Evolutionary conservation across 2,113 vertebrate genomes (phyloP), one percentile per base, ranked within the genome.

Genomic region (Xiphophorus maculatus): DNA sequence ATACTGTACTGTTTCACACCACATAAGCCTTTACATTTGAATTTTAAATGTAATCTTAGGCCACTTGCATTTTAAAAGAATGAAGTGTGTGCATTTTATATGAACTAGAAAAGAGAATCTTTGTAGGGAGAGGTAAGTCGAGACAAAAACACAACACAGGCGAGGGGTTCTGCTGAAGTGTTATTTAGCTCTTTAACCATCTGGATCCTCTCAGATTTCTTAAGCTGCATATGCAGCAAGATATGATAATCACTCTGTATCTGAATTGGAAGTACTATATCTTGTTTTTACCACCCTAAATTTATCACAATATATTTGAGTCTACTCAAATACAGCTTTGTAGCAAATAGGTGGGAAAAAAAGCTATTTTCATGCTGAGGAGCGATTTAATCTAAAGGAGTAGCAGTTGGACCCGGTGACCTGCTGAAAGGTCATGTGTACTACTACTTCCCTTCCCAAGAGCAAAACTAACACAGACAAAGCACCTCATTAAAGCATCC

Each of bases 361-460:
- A 79, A 69, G 69, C 35, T 69, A 74, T 82, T 84, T 83, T 17
- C 29, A 9, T n/a, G 32, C 13, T 14, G 22, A 69, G 60, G 74
- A 80, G 77, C 88, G 63, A 73, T 85, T 80, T 83, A 79, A 88
- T 89, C 54, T 63, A 65, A 81, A 77, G 35, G 73, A 73, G 75
- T 71, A 67, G 74, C 40, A 72, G 71, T 27, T 66, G 44, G 44
- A 60, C 63, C 51, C 29, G 7, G 71, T 48, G 0, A 68, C 76
- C 42, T 12, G 35, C 48, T 29, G 51, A 91, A 88, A 92, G 87
- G 87, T 91, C 86, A 90, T 19, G 62, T 64, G 68, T 63, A 69
- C 66, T 17, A 76, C 44, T 42, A 66, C 63, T 74, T 67, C n/a
- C 32, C 74, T 48, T 58, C 76, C 68, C 74, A 71, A 71, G 78